phyloP scores from a whole-genome alignment of 2,888 invertebrate genomes.

The Phalera bucephala region DNA sequence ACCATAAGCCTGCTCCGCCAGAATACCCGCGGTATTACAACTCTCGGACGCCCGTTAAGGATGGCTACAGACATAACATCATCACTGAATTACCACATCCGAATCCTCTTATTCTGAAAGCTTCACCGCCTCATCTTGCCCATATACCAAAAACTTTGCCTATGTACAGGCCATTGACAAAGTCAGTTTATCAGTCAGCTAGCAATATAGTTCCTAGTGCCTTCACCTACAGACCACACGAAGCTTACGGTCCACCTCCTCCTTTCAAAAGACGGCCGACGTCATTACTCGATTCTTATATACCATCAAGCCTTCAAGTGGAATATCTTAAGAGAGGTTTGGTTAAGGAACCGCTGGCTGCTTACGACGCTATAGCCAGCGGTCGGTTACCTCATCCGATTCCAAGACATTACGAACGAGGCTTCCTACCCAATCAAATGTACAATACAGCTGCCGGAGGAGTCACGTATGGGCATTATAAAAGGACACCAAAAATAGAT shows the following conservation, averaged over 20 bases:
- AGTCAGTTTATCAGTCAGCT: constrained; percentile 57
- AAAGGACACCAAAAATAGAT: constrained; percentile 63
- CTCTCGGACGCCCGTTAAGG: constrained; percentile 52
- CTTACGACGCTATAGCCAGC: constrained; percentile 68
- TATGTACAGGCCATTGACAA: constrained; percentile 57
- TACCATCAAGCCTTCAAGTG: constrained; percentile 81
- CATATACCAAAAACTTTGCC: constrained; percentile 71
- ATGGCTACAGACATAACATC: constrained; percentile 49
- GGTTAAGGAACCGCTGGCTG: constrained; percentile 63
- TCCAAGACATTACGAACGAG: constrained; percentile 66
- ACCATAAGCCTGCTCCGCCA: constrained; percentile 34
- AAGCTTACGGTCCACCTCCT: constrained; percentile 39
- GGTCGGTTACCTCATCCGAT: constrained; percentile 47
- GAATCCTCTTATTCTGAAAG: constrained; percentile 58
- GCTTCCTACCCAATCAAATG: constrained; percentile 78
- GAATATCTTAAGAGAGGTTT: constrained; percentile 74
- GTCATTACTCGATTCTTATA: constrained; percentile 83
- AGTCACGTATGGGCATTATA: constrained; percentile 69
- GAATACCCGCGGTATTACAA: constrained; percentile 63
- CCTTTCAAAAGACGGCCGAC: constrained; percentile 64
- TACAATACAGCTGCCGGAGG: constrained; percentile 73
- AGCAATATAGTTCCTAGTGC: constrained; percentile 38
- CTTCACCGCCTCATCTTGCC: constrained; percentile 55
- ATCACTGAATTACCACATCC: constrained; percentile 63
- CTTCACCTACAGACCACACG: constrained; percentile 49